Conservation (phyloP, 2,888 invertebrate species). For the Emmelina monodactyla region DNA sequence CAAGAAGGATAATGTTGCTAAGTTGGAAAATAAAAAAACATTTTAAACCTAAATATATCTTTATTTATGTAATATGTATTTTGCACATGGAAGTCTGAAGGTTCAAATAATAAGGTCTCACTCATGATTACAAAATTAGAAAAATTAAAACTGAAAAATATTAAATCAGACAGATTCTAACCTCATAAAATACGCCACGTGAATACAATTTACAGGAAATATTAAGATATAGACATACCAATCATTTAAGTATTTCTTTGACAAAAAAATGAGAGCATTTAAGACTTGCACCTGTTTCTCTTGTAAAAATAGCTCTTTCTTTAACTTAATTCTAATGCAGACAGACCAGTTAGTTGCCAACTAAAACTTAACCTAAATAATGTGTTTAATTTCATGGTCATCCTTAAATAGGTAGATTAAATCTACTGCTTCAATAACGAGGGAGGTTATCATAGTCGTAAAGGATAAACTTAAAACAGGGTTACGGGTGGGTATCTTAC, state of each 20-base stretch:
- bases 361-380: conserved; percentile 36
- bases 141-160: not conserved
- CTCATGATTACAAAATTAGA: conserved; percentile 28
- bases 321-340: conserved; percentile 21
- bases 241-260: conserved; percentile 13
- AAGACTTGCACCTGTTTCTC: conserved; percentile 46
- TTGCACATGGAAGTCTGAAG: conserved; percentile 42
- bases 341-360: not conserved
- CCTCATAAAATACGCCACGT: conserved; percentile 32
- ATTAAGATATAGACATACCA: too few relatives aligned
- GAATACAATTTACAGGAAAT: conserved; percentile 23
- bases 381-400: not conserved
- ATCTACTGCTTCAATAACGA: conserved; percentile 41
- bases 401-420: conserved; percentile 41
- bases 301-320: conserved; percentile 23
- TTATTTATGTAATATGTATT: conserved; percentile 42
- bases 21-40: conserved; percentile 23
- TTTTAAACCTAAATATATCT: conserved; percentile 47
- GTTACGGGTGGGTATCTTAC: conserved; percentile 28
- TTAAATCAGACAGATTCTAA: conserved; percentile 34
- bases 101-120: conserved; percentile 29
- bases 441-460: too few relatives aligned
- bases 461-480: too few relatives aligned
- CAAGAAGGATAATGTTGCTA: too few relatives aligned
- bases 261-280: conserved; percentile 27